Conservation (phyloP, 2,797 vertebrate genomes). For the Malurus leucopterus region DNA sequence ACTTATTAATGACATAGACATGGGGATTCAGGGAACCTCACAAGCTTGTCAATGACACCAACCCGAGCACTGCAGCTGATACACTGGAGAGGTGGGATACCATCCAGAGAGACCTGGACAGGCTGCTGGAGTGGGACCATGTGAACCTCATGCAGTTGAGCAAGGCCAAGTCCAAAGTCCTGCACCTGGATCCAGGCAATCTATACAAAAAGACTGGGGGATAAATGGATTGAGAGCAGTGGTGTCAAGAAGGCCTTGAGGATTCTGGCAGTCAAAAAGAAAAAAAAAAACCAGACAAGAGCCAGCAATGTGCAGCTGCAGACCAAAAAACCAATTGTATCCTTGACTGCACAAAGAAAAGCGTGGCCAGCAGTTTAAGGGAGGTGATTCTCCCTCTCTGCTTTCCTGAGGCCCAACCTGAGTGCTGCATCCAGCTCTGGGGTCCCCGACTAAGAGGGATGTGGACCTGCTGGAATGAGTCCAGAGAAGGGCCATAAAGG, state of each 20-base stretch:
- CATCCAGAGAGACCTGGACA: background rate
- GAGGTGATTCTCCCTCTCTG: background rate
- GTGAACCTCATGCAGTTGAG: background rate
- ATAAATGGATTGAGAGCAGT: background rate
- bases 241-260: background rate
- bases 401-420: background rate
- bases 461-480: rapidly evolving
- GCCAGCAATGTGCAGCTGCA: background rate
- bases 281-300: background rate
- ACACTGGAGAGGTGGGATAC: background rate
- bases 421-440: background rate
- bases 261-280: background rate
- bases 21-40: background rate
- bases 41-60: background rate
- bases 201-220: background rate
- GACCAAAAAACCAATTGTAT: background rate
- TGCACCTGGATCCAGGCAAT: background rate
- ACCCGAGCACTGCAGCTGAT: background rate
- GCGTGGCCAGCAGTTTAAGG: background rate
- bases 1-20: background rate
- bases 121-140: background rate
- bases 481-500: background rate
- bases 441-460: background rate
- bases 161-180: background rate
- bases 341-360: background rate